phyloP scores from a whole-genome alignment of 2,888 invertebrate species.

The Dryobota labecula region DNA sequence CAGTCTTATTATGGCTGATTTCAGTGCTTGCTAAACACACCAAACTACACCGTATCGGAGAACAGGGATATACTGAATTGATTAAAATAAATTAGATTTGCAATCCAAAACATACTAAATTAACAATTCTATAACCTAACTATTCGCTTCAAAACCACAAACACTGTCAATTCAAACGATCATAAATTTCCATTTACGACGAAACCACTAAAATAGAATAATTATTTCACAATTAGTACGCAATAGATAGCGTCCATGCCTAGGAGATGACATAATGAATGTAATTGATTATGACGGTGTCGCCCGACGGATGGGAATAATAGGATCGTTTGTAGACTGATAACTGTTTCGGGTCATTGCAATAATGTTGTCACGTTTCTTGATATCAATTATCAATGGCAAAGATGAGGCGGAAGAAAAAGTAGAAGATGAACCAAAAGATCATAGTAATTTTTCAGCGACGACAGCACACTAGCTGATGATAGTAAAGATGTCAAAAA shows the following conservation, averaged over 20 bases:
- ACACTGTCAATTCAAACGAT: conserved; percentile 47
- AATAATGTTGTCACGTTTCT: conserved; percentile 60
- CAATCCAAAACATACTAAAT: background rate
- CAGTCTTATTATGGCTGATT: background rate
- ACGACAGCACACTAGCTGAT: background rate
- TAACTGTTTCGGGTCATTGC: conserved; percentile 65
- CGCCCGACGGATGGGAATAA: conserved; percentile 77
- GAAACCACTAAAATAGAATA: conserved; percentile 68
- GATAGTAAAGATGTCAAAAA: background rate
- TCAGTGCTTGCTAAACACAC: background rate
- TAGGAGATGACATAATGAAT: conserved; percentile 74
- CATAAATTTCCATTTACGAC: conserved; percentile 50
- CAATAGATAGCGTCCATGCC: conserved; percentile 70
- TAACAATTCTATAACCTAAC: conserved; percentile 3
- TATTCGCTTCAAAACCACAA: conserved; percentile 35
- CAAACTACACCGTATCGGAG: background rate
- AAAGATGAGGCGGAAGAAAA: conserved; percentile 8
- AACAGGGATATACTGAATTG: background rate
- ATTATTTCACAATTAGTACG: conserved; percentile 74
- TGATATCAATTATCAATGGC: conserved; percentile 5
- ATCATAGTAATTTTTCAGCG: background rate
- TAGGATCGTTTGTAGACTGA: conserved; percentile 77
- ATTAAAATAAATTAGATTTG: background rate
- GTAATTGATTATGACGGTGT: conserved; percentile 73
- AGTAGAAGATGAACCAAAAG: background rate